Evolutionary conservation across 2,797 vertebrate genomes (phyloP).

Genomic region (Manis pentadactyla): DNA sequence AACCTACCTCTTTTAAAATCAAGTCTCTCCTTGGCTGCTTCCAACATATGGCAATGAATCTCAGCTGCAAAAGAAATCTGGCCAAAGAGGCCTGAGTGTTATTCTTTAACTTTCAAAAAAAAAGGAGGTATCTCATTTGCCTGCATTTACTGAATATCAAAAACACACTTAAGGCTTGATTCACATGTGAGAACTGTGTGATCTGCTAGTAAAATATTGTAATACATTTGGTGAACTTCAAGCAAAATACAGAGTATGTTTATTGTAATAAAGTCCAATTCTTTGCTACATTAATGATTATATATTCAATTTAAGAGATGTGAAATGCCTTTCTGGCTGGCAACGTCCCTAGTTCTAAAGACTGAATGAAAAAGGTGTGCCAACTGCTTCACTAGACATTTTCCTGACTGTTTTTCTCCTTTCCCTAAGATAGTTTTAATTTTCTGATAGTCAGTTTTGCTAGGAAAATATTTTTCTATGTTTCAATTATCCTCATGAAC

Average conservation of each 20-base stretch:
- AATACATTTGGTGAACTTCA: conserved; percentile 55
- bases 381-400: not conserved
- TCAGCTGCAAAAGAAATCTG: conserved; percentile 17
- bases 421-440: conserved; percentile 15
- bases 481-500: not conserved
- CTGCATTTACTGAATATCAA: conserved; percentile 49
- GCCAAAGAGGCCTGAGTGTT: not conserved
- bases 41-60: conserved; percentile 10
- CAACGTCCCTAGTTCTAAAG: not conserved
- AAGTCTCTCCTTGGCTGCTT: not conserved
- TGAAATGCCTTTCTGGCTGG: not conserved
- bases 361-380: not conserved
- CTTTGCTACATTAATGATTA: not conserved
- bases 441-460: not conserved
- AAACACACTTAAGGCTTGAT: conserved; percentile 31
- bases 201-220: conserved; percentile 58
- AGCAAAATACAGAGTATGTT: conserved; percentile 33
- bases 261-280: conserved; percentile 30
- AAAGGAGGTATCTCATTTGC: not conserved
- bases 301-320: not conserved
- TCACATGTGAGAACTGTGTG: conserved; percentile 34
- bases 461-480: conserved; percentile 47
- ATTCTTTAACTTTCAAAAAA: conserved; percentile 39
- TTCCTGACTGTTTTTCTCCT: not conserved
- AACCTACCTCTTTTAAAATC: not conserved